These are phyloP conservation scores for Chromoteleia sp. DNA, from an alignment of 2,888 invertebrate genomes.

Conservation along the genomic window DNA sequence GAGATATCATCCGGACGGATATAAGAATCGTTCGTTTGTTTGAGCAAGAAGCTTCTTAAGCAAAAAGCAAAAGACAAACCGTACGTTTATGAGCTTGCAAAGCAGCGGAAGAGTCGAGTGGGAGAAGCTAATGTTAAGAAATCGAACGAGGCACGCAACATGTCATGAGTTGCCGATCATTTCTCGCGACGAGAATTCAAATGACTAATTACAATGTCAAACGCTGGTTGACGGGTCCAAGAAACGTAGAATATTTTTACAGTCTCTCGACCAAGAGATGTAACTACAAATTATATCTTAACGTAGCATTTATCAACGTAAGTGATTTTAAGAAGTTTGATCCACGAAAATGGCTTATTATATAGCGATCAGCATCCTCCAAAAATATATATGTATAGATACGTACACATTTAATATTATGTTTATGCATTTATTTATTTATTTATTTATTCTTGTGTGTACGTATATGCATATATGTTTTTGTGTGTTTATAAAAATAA, in stretches of 20 bases:
- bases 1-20: neutral
- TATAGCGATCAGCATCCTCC: slow-evolving; percentile 31
- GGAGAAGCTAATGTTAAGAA: slow-evolving; percentile 42
- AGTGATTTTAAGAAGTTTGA: slow-evolving; percentile 56
- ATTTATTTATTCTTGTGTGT: too few relatives aligned
- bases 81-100: neutral
- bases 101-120: slow-evolving; percentile 5
- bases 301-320: slow-evolving; percentile 32
- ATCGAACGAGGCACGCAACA: slow-evolving; percentile 9
- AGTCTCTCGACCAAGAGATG: slow-evolving; percentile 61
- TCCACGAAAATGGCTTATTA: slow-evolving; percentile 31
- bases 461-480: too few relatives aligned
- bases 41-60: neutral
- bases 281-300: slow-evolving; percentile 62
- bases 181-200: slow-evolving; percentile 32
- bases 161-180: slow-evolving; percentile 26
- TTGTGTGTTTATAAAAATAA: slow-evolving; percentile 2
- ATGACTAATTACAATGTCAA: slow-evolving; percentile 63
- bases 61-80: neutral
- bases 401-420: too few relatives aligned
- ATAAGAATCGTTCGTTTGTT: neutral
- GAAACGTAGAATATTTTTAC: slow-evolving; percentile 82
- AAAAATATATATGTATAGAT: slow-evolving; percentile 32
- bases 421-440: too few relatives aligned
- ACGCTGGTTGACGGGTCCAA: slow-evolving; percentile 85